Conservation (phyloP, 2,888 invertebrate genomes). For the Heteropelma amictum region DNA sequence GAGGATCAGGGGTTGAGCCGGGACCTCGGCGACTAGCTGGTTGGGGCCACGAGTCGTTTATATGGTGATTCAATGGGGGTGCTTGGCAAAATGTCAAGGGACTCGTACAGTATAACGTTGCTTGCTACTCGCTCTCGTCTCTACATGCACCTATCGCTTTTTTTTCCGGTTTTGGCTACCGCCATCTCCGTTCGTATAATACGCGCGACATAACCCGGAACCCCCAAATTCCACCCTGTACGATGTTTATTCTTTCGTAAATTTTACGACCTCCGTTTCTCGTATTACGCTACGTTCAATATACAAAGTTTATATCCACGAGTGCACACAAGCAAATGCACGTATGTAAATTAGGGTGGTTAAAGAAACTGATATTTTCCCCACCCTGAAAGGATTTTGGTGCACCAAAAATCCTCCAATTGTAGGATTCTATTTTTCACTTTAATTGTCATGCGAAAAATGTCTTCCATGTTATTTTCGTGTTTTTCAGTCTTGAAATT, state of each 20-base stretch:
- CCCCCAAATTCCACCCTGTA: conserved; percentile 27
- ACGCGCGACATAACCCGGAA: conserved; percentile 47
- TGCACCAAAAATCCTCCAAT: too few species aligned
- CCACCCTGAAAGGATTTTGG: too few species aligned
- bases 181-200: conserved; percentile 42
- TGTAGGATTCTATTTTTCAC: too few species aligned
- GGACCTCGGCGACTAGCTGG: conserved; percentile 40
- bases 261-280: conserved; percentile 58
- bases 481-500: too few species aligned
- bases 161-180: conserved; percentile 57
- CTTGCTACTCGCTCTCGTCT: conserved; percentile 3
- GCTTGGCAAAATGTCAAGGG: conserved; percentile 75
- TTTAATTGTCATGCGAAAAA: too few species aligned
- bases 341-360: too few species aligned
- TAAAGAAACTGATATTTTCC: too few species aligned
- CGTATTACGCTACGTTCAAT: neutral
- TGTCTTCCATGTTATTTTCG: too few species aligned
- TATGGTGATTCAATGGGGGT: conserved; percentile 74
- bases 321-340: neutral
- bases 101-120: conserved; percentile 66
- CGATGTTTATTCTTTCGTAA: conserved; percentile 59
- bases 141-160: neutral
- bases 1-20: conserved; percentile 69
- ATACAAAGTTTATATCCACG: neutral
- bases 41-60: conserved; percentile 70